These are phyloP conservation scores for Drosophila greeni DNA, from an alignment of 2,888 invertebrate species.

Conservation along the genomic window DNA sequence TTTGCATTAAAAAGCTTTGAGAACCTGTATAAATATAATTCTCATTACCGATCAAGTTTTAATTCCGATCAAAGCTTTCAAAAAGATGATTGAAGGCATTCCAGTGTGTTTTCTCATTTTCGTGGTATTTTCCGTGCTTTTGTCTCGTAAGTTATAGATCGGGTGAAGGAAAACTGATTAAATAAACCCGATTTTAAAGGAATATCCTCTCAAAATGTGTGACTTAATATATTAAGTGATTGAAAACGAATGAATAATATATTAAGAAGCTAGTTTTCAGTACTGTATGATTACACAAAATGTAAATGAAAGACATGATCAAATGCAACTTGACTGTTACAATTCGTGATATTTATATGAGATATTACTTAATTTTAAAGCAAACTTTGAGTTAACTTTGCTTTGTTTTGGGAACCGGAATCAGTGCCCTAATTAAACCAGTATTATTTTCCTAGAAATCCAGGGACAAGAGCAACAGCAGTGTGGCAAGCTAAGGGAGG, in stretches of 20 bases:
- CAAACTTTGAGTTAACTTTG: neutral
- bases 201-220: too few relatives aligned
- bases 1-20: neutral
- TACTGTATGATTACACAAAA: neutral
- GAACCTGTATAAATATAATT: neutral
- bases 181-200: neutral
- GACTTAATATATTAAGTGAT: neutral
- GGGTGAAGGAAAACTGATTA: neutral
- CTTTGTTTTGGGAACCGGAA: too few relatives aligned
- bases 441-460: neutral
- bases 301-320: neutral
- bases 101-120: neutral
- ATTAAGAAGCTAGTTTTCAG: neutral
- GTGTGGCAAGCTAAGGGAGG: constrained; percentile 9
- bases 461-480: constrained; percentile 1
- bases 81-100: neutral
- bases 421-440: neutral
- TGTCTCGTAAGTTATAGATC: constrained; percentile 5
- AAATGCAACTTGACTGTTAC: neutral
- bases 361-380: neutral
- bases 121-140: neutral
- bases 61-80: constrained; percentile 3
- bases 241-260: neutral
- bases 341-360: too few relatives aligned
- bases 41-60: too few relatives aligned